phyloP scores from a whole-genome alignment of 2,113 vertebrate species.

The Oreochromis niloticus region DNA sequence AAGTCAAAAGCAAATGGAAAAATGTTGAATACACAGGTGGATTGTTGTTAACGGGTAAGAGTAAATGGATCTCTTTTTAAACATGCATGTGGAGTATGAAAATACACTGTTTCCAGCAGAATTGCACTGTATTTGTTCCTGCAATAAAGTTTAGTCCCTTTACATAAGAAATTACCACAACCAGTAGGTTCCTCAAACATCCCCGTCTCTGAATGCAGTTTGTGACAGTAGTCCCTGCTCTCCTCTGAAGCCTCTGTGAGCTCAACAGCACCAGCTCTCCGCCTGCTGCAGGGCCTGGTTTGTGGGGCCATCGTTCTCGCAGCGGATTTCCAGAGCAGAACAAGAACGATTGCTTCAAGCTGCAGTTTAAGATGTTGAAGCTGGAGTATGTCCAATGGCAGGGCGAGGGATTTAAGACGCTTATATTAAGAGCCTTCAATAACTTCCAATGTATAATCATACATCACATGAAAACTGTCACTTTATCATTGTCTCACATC shows the following conservation, averaged over 20 bases:
- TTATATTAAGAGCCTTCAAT: not conserved
- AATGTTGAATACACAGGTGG: not conserved
- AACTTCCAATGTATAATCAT: not conserved
- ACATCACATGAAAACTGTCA: not conserved
- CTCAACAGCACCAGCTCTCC: not conserved
- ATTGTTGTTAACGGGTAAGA: not conserved
- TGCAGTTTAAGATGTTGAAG: not conserved
- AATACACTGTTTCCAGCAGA: not conserved
- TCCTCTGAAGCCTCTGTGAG: not conserved
- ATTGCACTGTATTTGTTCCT: not conserved
- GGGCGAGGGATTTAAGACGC: not conserved
- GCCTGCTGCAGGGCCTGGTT: not conserved
- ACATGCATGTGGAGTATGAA: not conserved
- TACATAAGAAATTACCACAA: not conserved
- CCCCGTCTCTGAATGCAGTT: not conserved
- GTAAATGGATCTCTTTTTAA: not conserved
- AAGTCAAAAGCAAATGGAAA: not conserved
- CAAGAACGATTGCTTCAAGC: not conserved
- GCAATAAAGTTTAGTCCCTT: not conserved
- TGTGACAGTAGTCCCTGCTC: not conserved
- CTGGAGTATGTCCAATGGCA: not conserved
- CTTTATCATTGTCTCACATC: accelerated
- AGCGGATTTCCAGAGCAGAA: not conserved
- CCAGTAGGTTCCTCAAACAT: not conserved
- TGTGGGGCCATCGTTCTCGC: not conserved